These are phyloP conservation scores for Steinernema carpocapsae DNA, from an alignment of 2,888 invertebrate species.

Conservation along the genomic window DNA sequence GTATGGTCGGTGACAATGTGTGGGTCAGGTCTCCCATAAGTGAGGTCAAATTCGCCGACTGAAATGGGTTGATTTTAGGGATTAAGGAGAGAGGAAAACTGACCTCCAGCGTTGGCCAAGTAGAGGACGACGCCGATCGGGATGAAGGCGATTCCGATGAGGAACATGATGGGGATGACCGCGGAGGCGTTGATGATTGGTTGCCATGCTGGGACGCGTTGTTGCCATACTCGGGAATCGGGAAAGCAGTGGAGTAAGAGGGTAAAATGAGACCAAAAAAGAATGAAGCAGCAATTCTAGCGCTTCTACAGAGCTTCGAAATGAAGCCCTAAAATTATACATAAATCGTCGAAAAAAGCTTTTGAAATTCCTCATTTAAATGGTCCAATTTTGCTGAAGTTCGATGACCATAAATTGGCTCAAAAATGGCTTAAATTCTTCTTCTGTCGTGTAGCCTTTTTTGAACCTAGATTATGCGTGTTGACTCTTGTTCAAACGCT, in stretches of 20 bases:
- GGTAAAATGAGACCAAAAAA: too few relatives aligned
- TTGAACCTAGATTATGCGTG: too few relatives aligned
- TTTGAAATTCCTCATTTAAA: too few relatives aligned
- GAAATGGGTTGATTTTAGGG: not conserved
- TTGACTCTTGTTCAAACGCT: too few relatives aligned
- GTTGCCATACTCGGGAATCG: slow-evolving; percentile 80
- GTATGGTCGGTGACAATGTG: not conserved
- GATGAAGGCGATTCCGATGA: slow-evolving; percentile 94
- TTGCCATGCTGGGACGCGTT: slow-evolving; percentile 95
- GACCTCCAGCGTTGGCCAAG: slow-evolving; percentile 75
- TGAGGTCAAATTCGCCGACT: not conserved
- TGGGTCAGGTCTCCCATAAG: not conserved
- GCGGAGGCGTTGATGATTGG: slow-evolving; percentile 97
- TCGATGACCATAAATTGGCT: too few relatives aligned
- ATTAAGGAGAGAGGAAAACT: not conserved
- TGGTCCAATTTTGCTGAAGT: too few relatives aligned
- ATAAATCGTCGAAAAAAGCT: too few relatives aligned
- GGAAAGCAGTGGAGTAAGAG: slow-evolving; percentile 34
- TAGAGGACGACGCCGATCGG: slow-evolving; percentile 92
- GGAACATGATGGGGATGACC: slow-evolving; percentile 93
- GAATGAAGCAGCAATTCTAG: too few relatives aligned
- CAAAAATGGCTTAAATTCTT: too few relatives aligned
- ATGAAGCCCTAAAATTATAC: too few relatives aligned
- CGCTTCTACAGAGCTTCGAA: too few relatives aligned
- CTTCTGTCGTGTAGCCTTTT: too few relatives aligned